These are phyloP conservation scores for Phylloscopus collybita DNA, from an alignment of 2,797 vertebrate species.

Conservation along the genomic window DNA sequence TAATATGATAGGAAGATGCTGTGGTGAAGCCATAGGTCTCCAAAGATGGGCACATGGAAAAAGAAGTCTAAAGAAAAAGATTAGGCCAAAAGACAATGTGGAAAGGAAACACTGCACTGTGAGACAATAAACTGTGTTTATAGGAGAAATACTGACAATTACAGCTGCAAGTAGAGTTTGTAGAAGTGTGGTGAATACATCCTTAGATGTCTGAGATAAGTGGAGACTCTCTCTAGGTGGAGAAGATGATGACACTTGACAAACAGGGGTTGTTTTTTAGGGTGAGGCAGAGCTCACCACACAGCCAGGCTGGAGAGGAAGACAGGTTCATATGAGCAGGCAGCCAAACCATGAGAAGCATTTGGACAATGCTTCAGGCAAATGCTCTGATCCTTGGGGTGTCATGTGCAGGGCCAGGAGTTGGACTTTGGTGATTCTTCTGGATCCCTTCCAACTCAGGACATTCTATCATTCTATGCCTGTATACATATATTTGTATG, in stretches of 20 bases:
- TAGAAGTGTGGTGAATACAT: neutral
- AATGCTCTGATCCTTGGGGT: neutral
- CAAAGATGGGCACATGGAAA: neutral
- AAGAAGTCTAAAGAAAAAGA: neutral
- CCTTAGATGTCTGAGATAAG: neutral
- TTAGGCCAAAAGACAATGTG: neutral
- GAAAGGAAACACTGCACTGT: neutral
- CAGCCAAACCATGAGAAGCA: neutral
- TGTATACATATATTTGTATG: neutral
- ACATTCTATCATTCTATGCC: neutral
- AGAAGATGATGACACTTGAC: neutral
- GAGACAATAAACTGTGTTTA: neutral
- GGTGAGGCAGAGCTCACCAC: neutral
- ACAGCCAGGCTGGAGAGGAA: neutral
- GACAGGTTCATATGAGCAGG: fast-evolving
- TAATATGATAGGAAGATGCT: neutral
- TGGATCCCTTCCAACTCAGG: neutral
- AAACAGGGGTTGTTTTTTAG: neutral
- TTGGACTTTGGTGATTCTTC: neutral
- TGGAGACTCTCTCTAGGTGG: neutral
- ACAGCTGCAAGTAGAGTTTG: neutral
- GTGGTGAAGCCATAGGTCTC: neutral
- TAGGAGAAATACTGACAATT: neutral
- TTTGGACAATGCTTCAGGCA: neutral
- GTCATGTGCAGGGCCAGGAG: neutral